Evolutionary conservation across 2,888 invertebrate species (phyloP), one percentile per base, ranked within the genome.

Genomic region (Drosophila merina): DNA sequence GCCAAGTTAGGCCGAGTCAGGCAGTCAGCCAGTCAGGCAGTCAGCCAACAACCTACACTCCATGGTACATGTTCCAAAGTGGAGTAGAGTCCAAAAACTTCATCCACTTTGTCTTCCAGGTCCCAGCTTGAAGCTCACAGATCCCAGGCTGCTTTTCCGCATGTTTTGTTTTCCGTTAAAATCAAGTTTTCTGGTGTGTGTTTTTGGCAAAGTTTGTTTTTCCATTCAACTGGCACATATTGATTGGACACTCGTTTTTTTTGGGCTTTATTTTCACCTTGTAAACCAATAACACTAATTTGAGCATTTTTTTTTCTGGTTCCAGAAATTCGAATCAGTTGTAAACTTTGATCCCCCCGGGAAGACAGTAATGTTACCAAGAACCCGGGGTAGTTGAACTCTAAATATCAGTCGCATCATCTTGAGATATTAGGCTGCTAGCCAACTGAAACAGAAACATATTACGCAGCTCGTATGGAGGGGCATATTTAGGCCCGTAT

Each of bases 321-420:
- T 48, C 54, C 20, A 20, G 20, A 31, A 31, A 28, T 31, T 42
- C 40, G 36, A 63, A 33, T 45, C 28, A 26, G 30, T 51, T 8
- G 59, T 76, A 52, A 60, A 60, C 48, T 49, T 44, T 26, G 48
- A 62, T 58, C 52, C 54, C 14, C 31, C 31, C 14, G 9, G 20
- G 25, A 63, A 50, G 54, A 33, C 14, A 9, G 14, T 20, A 33
- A 10, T 10, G 14, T n/a, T 33, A 36, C 9, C 20, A 10, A 64
- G 66, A 64, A 66, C 66, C 10, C 25, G 45, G 14, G 63, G 63
- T 64, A 66, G 64, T 74, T 74, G 70, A 70, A 75, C 79, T 45
- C 79, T 45, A 69, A 63, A 71, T 86, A 88, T 86, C 77, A 88
- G 88, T 88, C 87, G 58, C 79, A 86, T 85, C 85, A 85, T 84